Conservation (phyloP, 1,140 invertebrate genomes). For the Anagrus nilaparvatae region DNA sequence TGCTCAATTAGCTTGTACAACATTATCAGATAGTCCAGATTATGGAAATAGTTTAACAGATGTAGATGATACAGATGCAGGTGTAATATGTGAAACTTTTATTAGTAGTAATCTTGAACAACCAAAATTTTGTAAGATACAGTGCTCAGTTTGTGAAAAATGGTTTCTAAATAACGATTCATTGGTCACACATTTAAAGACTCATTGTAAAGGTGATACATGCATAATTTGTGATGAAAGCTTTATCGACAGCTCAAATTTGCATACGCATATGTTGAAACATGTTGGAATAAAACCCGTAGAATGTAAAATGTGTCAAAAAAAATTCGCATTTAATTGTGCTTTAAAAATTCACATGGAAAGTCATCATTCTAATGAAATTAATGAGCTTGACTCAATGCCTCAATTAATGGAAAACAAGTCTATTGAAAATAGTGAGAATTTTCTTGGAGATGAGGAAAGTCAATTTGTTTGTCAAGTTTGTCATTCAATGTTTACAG, state of each 20-base stretch:
- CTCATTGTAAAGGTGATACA: conserved; percentile 30
- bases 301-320: conserved; percentile 44
- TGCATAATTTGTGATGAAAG: conserved; percentile 43
- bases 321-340: conserved; percentile 45
- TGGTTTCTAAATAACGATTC: conserved; percentile 41
- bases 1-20: conserved; percentile 26
- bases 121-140: conserved; percentile 39
- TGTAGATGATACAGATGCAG: conserved; percentile 30
- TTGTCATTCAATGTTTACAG: conserved; percentile 45
- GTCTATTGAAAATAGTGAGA: conserved; percentile 17
- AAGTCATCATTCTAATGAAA: conserved; percentile 51
- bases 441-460: conserved; percentile 28
- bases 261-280: conserved; percentile 42
- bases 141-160: conserved; percentile 38
- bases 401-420: conserved; percentile 26
- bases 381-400: conserved; percentile 50
- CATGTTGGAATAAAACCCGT: conserved; percentile 46
- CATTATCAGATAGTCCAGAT: conserved; percentile 32
- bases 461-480: conserved; percentile 36
- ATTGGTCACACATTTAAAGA: conserved; percentile 35
- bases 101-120: conserved; percentile 18
- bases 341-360: conserved; percentile 57
- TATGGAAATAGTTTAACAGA: conserved; percentile 23
- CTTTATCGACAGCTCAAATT: conserved; percentile 35
- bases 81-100: conserved; percentile 3